These are phyloP conservation scores for Triplophysa siluroides DNA, from an alignment of 2,113 vertebrate genomes.

Conservation along the genomic window DNA sequence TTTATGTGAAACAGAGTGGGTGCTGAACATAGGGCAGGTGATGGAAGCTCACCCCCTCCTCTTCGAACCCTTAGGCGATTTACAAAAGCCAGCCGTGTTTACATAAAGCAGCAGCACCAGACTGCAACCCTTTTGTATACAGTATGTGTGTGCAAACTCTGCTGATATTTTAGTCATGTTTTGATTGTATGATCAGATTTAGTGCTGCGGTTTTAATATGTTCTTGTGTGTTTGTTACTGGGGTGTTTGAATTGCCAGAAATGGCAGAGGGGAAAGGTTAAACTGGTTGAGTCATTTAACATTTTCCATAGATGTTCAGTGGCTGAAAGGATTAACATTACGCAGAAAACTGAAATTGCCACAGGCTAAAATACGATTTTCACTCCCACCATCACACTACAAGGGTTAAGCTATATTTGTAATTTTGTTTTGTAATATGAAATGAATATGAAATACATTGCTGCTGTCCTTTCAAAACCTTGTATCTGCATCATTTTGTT, in stretches of 20 bases:
- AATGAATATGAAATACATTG: too few species aligned
- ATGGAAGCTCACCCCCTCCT: slow-evolving; percentile 29
- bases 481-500: too few species aligned
- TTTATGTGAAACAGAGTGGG: background rate
- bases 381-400: background rate
- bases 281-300: slow-evolving; percentile 31
- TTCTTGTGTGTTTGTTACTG: slow-evolving; percentile 36
- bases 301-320: slow-evolving; percentile 39
- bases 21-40: slow-evolving; percentile 21
- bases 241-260: slow-evolving; percentile 7
- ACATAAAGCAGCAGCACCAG: background rate
- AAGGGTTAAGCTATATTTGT: background rate
- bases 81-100: background rate
- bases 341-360: slow-evolving; percentile 1
- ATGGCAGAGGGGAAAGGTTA: slow-evolving; percentile 33
- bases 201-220: slow-evolving; percentile 16
- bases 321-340: slow-evolving; percentile 18
- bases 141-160: background rate
- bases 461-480: too few species aligned
- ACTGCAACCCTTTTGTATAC: background rate
- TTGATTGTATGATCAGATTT: slow-evolving; percentile 12
- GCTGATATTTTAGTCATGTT: background rate
- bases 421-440: background rate
- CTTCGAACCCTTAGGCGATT: slow-evolving; percentile 32
- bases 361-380: background rate